Evolutionary conservation across 2,797 vertebrate genomes (phyloP).

Genomic region (Oryzias dopingdopingensis): DNA sequence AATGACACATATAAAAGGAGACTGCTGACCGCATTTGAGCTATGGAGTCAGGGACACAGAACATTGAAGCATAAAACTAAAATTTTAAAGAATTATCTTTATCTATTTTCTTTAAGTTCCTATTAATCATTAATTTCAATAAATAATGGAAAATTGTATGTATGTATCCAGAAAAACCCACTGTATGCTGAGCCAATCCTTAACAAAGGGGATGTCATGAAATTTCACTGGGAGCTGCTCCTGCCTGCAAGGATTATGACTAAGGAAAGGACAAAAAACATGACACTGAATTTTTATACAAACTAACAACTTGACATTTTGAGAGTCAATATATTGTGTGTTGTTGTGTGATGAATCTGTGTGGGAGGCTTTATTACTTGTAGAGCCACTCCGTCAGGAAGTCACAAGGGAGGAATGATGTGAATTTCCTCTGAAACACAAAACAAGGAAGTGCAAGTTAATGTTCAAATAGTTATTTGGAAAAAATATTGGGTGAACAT

Average conservation of each 20-base stretch:
- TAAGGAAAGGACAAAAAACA: constrained; percentile 44
- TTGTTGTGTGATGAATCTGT: constrained; percentile 1
- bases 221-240: constrained; percentile 62
- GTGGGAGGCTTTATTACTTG: constrained; percentile 81
- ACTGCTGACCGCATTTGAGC: too few species aligned
- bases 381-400: constrained; percentile 91
- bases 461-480: neutral
- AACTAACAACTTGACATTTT: neutral
- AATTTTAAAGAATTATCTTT: too few species aligned
- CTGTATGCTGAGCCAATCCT: constrained; percentile 82
- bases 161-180: constrained; percentile 72
- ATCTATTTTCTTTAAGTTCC: too few species aligned
- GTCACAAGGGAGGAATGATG: constrained; percentile 86
- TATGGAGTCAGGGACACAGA: too few species aligned
- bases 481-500: neutral
- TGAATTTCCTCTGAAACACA: constrained; percentile 82
- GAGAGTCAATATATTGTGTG: neutral
- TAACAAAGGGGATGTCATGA: constrained; percentile 86
- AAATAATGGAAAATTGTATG: too few species aligned
- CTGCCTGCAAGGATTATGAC: constrained; percentile 80
- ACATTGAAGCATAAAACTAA: too few species aligned
- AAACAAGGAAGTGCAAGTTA: neutral
- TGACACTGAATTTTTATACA: constrained; percentile 2
- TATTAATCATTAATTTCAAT: neutral
- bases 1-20: neutral